These are phyloP conservation scores for Ruditapes philippinarum DNA, from an alignment of 1,140 invertebrate genomes.

Conservation along the genomic window DNA sequence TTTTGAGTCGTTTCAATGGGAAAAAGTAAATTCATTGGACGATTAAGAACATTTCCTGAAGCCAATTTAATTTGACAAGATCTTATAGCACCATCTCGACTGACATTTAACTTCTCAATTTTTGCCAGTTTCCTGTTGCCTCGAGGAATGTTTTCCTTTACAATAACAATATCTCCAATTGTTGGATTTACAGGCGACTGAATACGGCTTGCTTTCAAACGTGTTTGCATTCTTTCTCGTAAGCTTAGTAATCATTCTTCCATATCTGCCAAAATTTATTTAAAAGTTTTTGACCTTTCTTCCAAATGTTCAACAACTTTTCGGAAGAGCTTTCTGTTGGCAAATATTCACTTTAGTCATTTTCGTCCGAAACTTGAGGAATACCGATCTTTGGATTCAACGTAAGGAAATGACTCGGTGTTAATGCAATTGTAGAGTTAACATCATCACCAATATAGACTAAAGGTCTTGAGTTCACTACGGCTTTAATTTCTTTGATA, in stretches of 20 bases:
- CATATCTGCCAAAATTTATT: background rate
- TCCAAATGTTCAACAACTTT: background rate
- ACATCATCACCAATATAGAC: no score
- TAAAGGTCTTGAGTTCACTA: no score
- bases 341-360: no score
- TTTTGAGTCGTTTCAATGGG: no score
- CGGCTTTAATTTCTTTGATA: no score
- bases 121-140: conserved; percentile 33
- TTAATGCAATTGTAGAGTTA: no score
- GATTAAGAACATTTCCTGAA: background rate
- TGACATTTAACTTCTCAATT: background rate
- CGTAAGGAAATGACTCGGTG: no score
- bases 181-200: background rate
- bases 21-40: conserved; percentile 18
- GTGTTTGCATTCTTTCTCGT: background rate
- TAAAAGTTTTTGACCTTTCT: conserved; percentile 24
- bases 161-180: conserved; percentile 12
- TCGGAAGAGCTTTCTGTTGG: conserved; percentile 4
- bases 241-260: background rate
- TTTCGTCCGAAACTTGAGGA: no score
- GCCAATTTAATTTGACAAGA: background rate
- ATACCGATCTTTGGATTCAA: no score
- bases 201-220: background rate
- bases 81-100: background rate
- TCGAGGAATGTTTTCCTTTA: conserved; percentile 31